Conservation (phyloP, 2,797 vertebrate genomes). For the Lithobates sylvaticus region DNA sequence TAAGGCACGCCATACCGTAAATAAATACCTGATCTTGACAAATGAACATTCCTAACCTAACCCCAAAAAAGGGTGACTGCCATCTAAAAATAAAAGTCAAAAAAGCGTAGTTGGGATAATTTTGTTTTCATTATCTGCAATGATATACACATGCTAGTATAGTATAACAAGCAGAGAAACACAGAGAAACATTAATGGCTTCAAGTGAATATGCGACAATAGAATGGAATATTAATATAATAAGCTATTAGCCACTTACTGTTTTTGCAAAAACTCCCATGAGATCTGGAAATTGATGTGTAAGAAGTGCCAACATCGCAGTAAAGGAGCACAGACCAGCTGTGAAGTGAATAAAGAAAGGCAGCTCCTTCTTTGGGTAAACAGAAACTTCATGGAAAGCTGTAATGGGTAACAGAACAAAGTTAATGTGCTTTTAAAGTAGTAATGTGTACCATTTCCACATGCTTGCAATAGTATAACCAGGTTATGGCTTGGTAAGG, state of each 20-base stretch:
- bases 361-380: conserved; percentile 98
- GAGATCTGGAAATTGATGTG: conserved; percentile 98
- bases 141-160: background rate
- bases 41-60: too few relatives aligned
- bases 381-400: conserved; percentile 98
- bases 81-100: too few relatives aligned
- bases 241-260: conserved; percentile 79
- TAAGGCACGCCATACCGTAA: too few relatives aligned
- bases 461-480: background rate
- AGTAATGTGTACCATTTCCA: too few relatives aligned
- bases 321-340: conserved; percentile 98
- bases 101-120: too few relatives aligned
- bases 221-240: background rate
- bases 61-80: too few relatives aligned
- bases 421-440: background rate
- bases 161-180: too few relatives aligned
- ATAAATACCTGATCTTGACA: too few relatives aligned
- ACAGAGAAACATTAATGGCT: background rate
- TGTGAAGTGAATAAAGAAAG: conserved; percentile 99
- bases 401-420: conserved; percentile 68
- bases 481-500: too few relatives aligned
- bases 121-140: too few relatives aligned
- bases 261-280: conserved; percentile 97
- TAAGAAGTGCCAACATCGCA: conserved; percentile 97
- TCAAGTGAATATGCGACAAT: background rate